Base-by-base conservation (phyloP, 2,113 vertebrate species). In the Labrus mixtus region DNA sequence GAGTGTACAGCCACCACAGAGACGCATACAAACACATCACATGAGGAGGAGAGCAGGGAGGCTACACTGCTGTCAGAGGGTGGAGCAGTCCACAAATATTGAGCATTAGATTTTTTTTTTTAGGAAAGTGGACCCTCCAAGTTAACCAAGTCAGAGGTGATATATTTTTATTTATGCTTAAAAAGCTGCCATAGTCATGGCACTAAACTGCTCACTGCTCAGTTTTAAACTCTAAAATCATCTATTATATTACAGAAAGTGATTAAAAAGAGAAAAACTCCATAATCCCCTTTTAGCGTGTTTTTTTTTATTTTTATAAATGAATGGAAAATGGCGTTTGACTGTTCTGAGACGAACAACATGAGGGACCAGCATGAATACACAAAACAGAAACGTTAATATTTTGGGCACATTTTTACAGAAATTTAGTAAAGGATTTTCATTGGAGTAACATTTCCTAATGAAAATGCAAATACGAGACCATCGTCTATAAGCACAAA, bases 1-100 rank as follows among this genome's bases (percentile, higher is more conserved):
- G 91, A 91, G 89, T 83, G 84, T 69, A 79, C 84, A 78, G 85
- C 89, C 87, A 88, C 86, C 83, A 80, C 86, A 59, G 80, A 91
- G 85, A 86, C 54, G 2, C 82, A 85, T 12, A 87, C 83, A 92
- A 86, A 81, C 84, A 85, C 76, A 72, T 6, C 82, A 85, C 76
- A 72, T 5, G 50, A 41, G 41, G 82, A 62, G 64, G 62, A 37
- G 60, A 6, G 58, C 50, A 36, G 39, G 29, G 61, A 25, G 58
- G 55, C 61, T 45, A 29, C 50, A 41, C 37, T 7, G 37, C 66
- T 67, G 64, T 87, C 61, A 56, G 63, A 36, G 83, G 74, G 60
- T n/a, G 68, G 68, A 58, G 63, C 68, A 13, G 65, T 36, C 48
- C 39, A 36, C 69, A 50, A 66, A 79, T 16, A 74, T 37, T 62